Evolutionary conservation across 2,797 vertebrate genomes (phyloP).

Genomic region (Holocentrus rufus): DNA sequence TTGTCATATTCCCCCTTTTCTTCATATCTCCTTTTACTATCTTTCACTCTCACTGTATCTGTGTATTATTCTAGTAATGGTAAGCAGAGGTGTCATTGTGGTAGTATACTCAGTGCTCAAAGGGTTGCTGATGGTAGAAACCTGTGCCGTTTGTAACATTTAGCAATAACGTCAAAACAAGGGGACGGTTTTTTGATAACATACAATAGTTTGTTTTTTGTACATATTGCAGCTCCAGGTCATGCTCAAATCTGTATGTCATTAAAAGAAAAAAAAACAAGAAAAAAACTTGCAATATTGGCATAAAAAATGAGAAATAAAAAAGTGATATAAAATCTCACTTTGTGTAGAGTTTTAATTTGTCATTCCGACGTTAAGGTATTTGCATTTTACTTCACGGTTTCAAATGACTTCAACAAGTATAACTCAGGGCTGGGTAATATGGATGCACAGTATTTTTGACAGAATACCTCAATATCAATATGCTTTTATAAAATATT

Average conservation of each 20-base stretch:
- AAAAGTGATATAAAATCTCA: constrained; percentile 86
- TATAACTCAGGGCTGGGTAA: no score
- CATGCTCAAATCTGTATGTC: constrained; percentile 95
- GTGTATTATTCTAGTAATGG: constrained; percentile 83
- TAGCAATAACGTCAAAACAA: constrained; percentile 98
- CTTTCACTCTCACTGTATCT: constrained; percentile 72
- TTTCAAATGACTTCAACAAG: not conserved
- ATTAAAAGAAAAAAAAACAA: constrained; percentile 81
- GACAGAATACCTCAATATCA: no score
- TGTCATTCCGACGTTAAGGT: not conserved
- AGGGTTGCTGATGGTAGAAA: constrained; percentile 91
- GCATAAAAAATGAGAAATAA: constrained; percentile 94
- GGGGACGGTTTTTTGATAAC: constrained; percentile 87
- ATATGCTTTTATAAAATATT: no score
- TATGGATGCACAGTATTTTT: no score
- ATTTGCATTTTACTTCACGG: not conserved
- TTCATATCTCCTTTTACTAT: constrained; percentile 49
- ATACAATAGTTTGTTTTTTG: constrained; percentile 86
- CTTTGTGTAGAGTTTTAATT: constrained; percentile 60
- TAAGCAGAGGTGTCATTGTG: constrained; percentile 84
- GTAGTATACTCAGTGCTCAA: constrained; percentile 90
- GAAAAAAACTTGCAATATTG: constrained; percentile 87
- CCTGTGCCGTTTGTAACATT: constrained; percentile 97
- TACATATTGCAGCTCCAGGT: constrained; percentile 91
- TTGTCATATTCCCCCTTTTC: constrained; percentile 12